Conservation (phyloP, 2,113 vertebrate genomes). For the Dendropsophus ebraccatus region DNA sequence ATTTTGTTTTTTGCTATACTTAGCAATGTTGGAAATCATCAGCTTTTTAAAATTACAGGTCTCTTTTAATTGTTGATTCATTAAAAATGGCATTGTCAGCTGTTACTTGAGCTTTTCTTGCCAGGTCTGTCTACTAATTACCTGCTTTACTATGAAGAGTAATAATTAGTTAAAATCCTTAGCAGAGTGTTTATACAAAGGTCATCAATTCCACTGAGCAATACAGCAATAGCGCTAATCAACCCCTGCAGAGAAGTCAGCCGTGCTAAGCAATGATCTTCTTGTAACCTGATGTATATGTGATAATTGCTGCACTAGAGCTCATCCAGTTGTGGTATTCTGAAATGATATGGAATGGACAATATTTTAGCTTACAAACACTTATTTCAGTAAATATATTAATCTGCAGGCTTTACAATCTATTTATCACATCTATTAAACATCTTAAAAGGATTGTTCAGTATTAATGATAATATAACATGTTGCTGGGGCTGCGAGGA, state of each 20-base stretch:
- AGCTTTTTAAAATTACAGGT: neutral
- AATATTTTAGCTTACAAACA: neutral
- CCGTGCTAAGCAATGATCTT: conserved; percentile 18
- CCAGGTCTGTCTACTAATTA: conserved; percentile 38
- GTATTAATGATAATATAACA: too few relatives aligned
- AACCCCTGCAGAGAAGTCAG: conserved; percentile 10
- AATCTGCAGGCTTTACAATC: too few relatives aligned
- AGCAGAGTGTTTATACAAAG: conserved; percentile 2
- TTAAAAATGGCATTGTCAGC: conserved; percentile 48
- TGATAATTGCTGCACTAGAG: neutral
- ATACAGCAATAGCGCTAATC: conserved; percentile 12
- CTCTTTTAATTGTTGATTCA: conserved; percentile 22
- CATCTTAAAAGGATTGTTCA: too few relatives aligned
- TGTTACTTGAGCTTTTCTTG: conserved; percentile 20
- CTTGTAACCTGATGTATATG: neutral
- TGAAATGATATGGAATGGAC: too few relatives aligned
- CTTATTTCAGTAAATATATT: neutral
- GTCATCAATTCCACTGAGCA: conserved; percentile 21
- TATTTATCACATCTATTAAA: too few relatives aligned
- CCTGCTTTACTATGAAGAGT: conserved; percentile 34
- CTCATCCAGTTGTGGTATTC: neutral
- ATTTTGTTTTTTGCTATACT: neutral
- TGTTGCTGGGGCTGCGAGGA: too few relatives aligned
- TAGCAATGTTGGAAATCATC: conserved; percentile 12
- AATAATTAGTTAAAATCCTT: conserved; percentile 46